These are phyloP conservation scores for Perizoma flavofasciatum DNA, from an alignment of 2,888 invertebrate species.

Conservation along the genomic window DNA sequence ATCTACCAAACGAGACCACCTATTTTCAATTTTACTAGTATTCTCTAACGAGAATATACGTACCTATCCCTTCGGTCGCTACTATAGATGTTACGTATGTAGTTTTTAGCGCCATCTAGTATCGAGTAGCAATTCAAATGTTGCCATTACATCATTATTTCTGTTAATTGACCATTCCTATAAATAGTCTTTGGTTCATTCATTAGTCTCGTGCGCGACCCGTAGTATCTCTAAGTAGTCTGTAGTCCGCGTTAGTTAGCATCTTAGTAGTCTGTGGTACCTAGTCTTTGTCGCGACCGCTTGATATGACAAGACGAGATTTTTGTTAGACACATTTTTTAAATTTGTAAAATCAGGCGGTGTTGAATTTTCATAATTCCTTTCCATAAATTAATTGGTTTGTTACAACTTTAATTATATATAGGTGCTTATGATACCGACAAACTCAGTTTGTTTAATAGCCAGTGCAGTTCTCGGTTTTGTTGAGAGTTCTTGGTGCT, in stretches of 20 bases:
- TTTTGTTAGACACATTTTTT: conserved; percentile 17
- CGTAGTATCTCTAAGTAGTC: too few species aligned
- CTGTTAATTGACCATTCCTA: too few species aligned
- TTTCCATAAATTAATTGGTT: neutral
- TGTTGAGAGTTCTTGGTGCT: conserved; percentile 12
- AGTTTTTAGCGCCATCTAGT: conserved; percentile 16
- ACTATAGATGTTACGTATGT: neutral
- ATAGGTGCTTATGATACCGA: neutral
- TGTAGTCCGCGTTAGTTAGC: neutral
- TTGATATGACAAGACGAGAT: conserved; percentile 12
- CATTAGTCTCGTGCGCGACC: too few species aligned
- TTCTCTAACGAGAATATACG: too few species aligned
- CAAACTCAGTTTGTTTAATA: conserved; percentile 1
- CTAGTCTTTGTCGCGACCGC: neutral
- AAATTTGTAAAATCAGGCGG: conserved; percentile 20
- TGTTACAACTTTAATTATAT: conserved; percentile 5
- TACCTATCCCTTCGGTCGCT: too few species aligned
- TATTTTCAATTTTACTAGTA: too few species aligned
- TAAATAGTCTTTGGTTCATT: too few species aligned
- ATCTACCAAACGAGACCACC: too few species aligned
- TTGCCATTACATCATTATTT: conserved; percentile 6
- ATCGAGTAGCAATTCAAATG: conserved; percentile 14
- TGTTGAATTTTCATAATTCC: conserved; percentile 6
- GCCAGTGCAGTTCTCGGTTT: conserved; percentile 1
- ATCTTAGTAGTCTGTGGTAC: conserved; percentile 1